Percentiles rank a stretch among this genome's conserved stretches.
phyloP scores from a whole-genome alignment of 2,888 invertebrate genomes.

The Plagodis pulveraria region DNA sequence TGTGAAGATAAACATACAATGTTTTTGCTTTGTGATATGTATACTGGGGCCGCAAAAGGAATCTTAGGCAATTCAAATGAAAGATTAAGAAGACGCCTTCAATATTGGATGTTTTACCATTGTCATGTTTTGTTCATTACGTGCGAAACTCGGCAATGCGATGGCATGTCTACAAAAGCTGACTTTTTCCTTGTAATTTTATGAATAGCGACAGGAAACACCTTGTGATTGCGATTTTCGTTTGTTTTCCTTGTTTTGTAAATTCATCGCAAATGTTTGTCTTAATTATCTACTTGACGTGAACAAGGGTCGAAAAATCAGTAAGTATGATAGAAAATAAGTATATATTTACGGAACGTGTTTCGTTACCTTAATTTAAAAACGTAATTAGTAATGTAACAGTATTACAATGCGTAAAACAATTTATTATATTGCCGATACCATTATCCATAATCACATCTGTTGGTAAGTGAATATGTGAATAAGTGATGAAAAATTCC shows the following conservation, averaged over 20 bases:
- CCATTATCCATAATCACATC: too few relatives aligned
- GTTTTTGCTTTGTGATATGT: too few relatives aligned
- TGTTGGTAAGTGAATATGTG: too few relatives aligned
- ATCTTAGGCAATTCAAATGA: conserved; percentile 7
- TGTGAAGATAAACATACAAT: too few relatives aligned
- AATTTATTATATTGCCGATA: too few relatives aligned
- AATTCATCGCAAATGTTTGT: conserved; percentile 2
- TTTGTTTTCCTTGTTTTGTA: conserved; percentile 17
- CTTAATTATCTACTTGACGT: neutral
- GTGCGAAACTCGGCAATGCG: neutral
- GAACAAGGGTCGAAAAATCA: neutral
- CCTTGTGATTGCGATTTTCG: conserved; percentile 14
- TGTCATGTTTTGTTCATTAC: conserved; percentile 10
- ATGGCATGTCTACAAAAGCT: conserved; percentile 12
- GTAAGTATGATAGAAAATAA: too few relatives aligned
- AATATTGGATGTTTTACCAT: conserved; percentile 1
- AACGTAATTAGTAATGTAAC: too few relatives aligned
- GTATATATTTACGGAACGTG: too few relatives aligned
- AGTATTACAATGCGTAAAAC: too few relatives aligned
- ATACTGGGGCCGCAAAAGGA: neutral
- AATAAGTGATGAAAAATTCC: too few relatives aligned
- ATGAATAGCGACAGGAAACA: conserved; percentile 20
- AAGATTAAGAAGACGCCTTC: conserved; percentile 1
- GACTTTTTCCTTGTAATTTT: conserved; percentile 20
- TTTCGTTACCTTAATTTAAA: too few relatives aligned